Base-by-base conservation (phyloP, 1,140 invertebrate species). In the Zaprionus davidi region DNA sequence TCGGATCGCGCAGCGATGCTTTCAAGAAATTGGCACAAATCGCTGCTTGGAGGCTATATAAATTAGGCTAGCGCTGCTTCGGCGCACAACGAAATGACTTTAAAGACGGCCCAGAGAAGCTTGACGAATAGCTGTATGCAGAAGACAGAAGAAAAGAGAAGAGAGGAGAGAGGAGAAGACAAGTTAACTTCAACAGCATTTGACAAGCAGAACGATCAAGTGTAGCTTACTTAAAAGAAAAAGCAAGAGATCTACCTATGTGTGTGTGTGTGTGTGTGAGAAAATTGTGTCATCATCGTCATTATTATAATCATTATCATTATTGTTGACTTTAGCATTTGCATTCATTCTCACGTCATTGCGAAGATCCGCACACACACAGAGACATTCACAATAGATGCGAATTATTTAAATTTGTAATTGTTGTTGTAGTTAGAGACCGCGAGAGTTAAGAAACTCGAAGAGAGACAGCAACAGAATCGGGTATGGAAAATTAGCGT, bases 41-140 rank as follows among this genome's bases (percentile, higher is more conserved):
- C 82, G 67, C 82, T 74, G 78, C 75, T 81, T 85, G 82, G 81
- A 81, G 82, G 56, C 82, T 71, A 62, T 71, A 62, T 85, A 71
- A 84, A 84, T 78, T 81, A 41, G 82, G 79, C 79, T 76, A 81
- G 65, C 66, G 67, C 67, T 56, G 66, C 64, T 69, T 64, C 34
- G 56, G 12, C n/a, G 67, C 57, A 51, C 66, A 49, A 28, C 12
- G 36, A 70, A 70, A 70, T 62, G 46, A 26, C 67, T 62, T 12
- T 13, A 66, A 57, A 56, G 36, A 56, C n/a, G 15, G 20, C 56
- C 15, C 41, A 28, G 26, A 49, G 31, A 53, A 15, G 57, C 58
- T 44, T 36, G 38, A 38, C 20, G 31, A 46, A 46, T 46, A n/a
- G 41, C 5, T 15, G 15, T 15, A 15, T 41, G 67, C 31, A 24